These are phyloP conservation scores for Butorides virescens DNA, from an alignment of 2,113 vertebrate species.

Conservation along the genomic window DNA sequence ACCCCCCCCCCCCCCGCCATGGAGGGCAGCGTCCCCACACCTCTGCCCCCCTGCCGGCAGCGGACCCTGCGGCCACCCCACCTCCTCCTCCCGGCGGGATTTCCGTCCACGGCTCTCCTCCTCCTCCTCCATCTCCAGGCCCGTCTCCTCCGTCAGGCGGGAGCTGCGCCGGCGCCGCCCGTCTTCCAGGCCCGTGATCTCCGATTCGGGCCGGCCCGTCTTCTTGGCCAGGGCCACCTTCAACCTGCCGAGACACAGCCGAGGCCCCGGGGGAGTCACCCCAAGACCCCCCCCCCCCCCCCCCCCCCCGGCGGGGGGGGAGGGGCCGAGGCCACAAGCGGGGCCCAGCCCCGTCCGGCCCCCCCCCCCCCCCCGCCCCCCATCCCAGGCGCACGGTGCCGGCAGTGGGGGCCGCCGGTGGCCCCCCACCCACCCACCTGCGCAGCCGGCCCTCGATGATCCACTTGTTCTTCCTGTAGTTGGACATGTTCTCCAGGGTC, in stretches of 20 bases:
- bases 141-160: slow-evolving; percentile 84
- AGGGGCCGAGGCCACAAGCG: accelerated
- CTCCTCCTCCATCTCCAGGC: slow-evolving; percentile 78
- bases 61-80: not conserved
- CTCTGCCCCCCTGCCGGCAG: accelerated
- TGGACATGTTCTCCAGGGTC: slow-evolving; percentile 90
- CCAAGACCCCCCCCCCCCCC: accelerated
- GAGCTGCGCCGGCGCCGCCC: slow-evolving; percentile 82
- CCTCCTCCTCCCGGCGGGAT: slow-evolving; percentile 71
- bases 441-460: slow-evolving; percentile 93
- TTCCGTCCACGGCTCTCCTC: slow-evolving; percentile 60
- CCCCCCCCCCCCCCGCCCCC: not conserved
- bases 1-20: not conserved
- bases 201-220: slow-evolving; percentile 84
- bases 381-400: not conserved
- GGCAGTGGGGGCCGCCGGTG: not conserved
- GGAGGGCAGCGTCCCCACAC: accelerated
- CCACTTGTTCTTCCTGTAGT: slow-evolving; percentile 94
- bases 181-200: slow-evolving; percentile 83
- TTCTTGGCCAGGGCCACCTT: slow-evolving; percentile 85
- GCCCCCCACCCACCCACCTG: slow-evolving; percentile 74
- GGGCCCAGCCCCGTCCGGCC: accelerated
- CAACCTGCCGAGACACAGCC: slow-evolving; percentile 66
- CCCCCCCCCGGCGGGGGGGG: too few species aligned
- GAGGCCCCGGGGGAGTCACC: not conserved